Evolutionary conservation across 2,888 invertebrate genomes (phyloP), one percentile per base, ranked within the genome.

Genomic region (Chrysolina americana): DNA sequence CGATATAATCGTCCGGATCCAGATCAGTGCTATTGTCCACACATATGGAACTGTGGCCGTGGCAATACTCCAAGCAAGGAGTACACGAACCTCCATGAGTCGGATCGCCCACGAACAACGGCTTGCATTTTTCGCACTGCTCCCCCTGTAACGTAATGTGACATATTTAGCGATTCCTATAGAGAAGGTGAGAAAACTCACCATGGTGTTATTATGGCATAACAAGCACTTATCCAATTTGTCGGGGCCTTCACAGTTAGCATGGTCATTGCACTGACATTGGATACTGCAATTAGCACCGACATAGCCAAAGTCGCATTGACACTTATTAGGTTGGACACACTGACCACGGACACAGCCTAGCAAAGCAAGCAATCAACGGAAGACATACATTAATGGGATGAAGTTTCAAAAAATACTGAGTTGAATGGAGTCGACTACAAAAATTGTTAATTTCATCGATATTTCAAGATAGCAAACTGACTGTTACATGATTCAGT

Each of bases 191-290:
- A 68, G 50, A 23, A 41, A 68, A 87, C 87, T 84, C 85, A 93
- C 93, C 94, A 94, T 94, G 2, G 98, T 98, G 85, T 98, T 96
- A 86, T 98, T 98, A 84, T 94, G 93, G 85, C 98, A 98, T 86
- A 94, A 90, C 48, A 93, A 89, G 85, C 98, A 98, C 76, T 92
- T 91, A 85, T 95, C 94, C 75, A 96, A 90, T 83, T 94, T 93
- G 85, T 96, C 95, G 9, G 96, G 96, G 0, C 96, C 96, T 83
- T 92, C 93, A 87, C 98, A 98, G 86, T 97, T 92, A 73, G 97
- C 95, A 89, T 98, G 97, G 0, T 97, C 97, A 87, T 98, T 97
- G 87, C 98, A 98, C 86, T 96, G 94, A 87, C 98, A 98, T 88
- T 96, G 95, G 77, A 95, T 95, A 81, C 95, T 95, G 87, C 98